Conservation (phyloP, 2,888 invertebrate genomes). For the Bombylius major region DNA sequence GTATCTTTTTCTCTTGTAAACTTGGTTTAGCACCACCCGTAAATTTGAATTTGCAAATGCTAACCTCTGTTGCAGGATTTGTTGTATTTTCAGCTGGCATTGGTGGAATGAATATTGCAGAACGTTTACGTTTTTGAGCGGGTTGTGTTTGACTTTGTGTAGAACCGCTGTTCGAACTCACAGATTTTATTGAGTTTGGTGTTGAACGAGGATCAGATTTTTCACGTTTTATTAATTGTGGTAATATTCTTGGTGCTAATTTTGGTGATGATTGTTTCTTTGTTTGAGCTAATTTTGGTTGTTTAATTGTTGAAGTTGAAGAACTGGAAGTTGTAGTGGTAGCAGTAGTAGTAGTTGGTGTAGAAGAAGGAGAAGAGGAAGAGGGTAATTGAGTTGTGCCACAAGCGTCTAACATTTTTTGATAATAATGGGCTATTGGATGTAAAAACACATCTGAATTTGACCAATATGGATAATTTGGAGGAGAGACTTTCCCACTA, state of each 20-base stretch:
- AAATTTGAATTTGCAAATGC: conserved; percentile 88
- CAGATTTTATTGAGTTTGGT: conserved; percentile 32
- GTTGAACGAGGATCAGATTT: conserved; percentile 23
- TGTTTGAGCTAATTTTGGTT: conserved; percentile 32
- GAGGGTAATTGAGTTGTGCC: conserved; percentile 19
- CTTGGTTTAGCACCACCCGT: conserved; percentile 83
- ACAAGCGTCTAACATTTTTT: conserved; percentile 43
- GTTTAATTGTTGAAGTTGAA: conserved; percentile 33
- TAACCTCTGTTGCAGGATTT: conserved; percentile 71
- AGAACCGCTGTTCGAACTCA: conserved; percentile 20
- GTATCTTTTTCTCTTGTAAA: conserved; percentile 81
- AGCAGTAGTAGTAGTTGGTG: conserved; percentile 30
- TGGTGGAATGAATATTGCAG: conserved; percentile 74
- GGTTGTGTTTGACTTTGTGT: conserved; percentile 17
- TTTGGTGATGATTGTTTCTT: conserved; percentile 23
- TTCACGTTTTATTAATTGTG: conserved; percentile 12
- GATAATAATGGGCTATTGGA: conserved; percentile 66
- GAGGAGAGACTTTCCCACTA: conserved; percentile 31
- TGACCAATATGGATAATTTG: conserved; percentile 56
- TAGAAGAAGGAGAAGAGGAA: conserved; percentile 23
- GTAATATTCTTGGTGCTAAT: conserved; percentile 9
- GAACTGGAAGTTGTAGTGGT: conserved; percentile 26
- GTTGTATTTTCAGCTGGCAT: conserved; percentile 61
- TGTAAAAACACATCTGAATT: conserved; percentile 58
- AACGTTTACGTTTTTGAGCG: conserved; percentile 60